Percentiles rank a stretch among this genome's conserved stretches.
These are phyloP conservation scores for Vanessa cardui DNA, from an alignment of 2,888 invertebrate species.

Conservation along the genomic window DNA sequence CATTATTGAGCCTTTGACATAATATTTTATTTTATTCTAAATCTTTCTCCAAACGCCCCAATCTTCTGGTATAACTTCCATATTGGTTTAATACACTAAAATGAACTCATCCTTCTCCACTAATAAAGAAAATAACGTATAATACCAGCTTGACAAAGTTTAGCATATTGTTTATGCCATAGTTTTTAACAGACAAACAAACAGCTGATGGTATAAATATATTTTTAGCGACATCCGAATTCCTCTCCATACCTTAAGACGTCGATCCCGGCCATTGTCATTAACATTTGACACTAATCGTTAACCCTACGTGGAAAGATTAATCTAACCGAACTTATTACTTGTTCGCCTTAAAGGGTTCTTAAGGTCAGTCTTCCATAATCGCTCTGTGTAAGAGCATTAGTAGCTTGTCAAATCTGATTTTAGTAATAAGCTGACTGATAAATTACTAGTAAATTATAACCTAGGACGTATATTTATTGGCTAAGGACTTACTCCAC, in stretches of 20 bases:
- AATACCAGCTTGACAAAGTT: no score
- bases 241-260: not conserved
- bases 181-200: not conserved
- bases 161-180: no score
- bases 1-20: no score
- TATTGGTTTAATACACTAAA: no score
- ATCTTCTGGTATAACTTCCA: no score
- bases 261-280: not conserved
- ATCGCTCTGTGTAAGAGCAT: slow-evolving; percentile 2
- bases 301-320: slow-evolving; percentile 2
- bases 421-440: slow-evolving; percentile 8
- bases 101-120: no score
- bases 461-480: not conserved
- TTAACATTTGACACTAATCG: slow-evolving; percentile 1
- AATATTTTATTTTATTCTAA: no score
- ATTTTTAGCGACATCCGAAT: not conserved
- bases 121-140: no score
- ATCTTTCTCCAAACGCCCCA: no score
- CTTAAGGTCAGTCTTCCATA: slow-evolving; percentile 2
- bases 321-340: slow-evolving; percentile 4
- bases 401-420: slow-evolving; percentile 1
- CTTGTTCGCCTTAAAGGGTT: slow-evolving; percentile 7
- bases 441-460: slow-evolving; percentile 2
- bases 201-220: not conserved
- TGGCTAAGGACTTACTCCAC: slow-evolving; percentile 14